Conservation (phyloP, 1,140 invertebrate species). For the Drosophila truncata region DNA sequence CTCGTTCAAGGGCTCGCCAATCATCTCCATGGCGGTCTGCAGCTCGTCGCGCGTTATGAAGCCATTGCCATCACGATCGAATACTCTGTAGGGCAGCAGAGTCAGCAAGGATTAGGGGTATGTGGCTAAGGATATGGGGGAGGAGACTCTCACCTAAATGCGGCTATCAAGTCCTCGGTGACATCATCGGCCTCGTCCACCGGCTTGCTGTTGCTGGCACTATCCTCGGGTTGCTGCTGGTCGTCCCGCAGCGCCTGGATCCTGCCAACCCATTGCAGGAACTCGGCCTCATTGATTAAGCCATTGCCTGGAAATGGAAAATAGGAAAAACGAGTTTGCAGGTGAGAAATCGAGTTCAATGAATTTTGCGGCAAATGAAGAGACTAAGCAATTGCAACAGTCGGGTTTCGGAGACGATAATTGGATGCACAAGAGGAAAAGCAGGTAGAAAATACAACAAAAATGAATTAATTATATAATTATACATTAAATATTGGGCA, state of each 20-base stretch:
- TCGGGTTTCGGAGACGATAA: conserved; percentile 1
- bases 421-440: conserved; percentile 1
- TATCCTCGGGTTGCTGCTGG: conserved; percentile 85
- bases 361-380: conserved; percentile 12
- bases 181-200: conserved; percentile 87
- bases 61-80: conserved; percentile 91
- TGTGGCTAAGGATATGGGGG: too few species aligned
- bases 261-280: conserved; percentile 89
- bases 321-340: neutral
- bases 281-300: conserved; percentile 90
- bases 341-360: conserved; percentile 5
- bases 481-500: too few species aligned
- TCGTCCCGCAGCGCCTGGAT: conserved; percentile 88
- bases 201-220: conserved; percentile 78
- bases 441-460: neutral
- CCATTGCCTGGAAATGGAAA: conserved; percentile 87
- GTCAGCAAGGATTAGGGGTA: neutral
- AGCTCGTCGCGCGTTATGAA: conserved; percentile 92
- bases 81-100: conserved; percentile 87
- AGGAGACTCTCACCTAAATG: conserved; percentile 87
- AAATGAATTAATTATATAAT: neutral
- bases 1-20: conserved; percentile 91
- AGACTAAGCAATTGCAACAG: conserved; percentile 14
- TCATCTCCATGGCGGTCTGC: conserved; percentile 91
- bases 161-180: conserved; percentile 90